Evolutionary conservation across 1,140 invertebrate species (phyloP).

Genomic region (Calliopsis andreniformis): DNA sequence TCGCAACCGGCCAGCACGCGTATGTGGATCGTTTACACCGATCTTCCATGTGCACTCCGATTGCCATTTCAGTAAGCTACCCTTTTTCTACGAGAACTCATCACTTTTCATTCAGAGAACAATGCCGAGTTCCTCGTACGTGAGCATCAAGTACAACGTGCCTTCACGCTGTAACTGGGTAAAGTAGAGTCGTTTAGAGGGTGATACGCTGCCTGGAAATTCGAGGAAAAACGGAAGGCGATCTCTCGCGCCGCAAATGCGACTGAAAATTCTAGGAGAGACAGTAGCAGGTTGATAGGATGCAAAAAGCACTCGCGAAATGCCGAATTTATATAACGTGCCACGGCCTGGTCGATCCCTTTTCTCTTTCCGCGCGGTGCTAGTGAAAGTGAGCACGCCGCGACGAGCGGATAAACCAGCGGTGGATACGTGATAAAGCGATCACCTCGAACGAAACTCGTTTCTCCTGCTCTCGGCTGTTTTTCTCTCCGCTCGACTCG

Average conservation of each 20-base stretch:
- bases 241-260: slow-evolving; percentile 12
- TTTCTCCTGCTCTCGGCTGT: slow-evolving; percentile 20
- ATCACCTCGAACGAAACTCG: slow-evolving; percentile 50
- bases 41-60: slow-evolving; percentile 32
- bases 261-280: no score
- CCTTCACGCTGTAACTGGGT: neutral
- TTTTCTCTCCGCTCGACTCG: neutral
- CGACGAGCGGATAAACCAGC: slow-evolving; percentile 44
- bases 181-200: neutral
- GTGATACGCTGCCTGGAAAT: no score
- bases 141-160: no score
- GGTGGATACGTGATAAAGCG: slow-evolving; percentile 60
- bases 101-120: slow-evolving; percentile 22
- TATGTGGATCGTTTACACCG: slow-evolving; percentile 13
- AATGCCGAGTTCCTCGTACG: no score
- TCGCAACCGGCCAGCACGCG: neutral
- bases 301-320: slow-evolving; percentile 51
- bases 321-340: slow-evolving; percentile 75
- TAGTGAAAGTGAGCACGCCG: slow-evolving; percentile 73
- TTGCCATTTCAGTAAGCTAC: neutral
- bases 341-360: slow-evolving; percentile 63
- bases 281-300: slow-evolving; percentile 5
- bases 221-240: neutral
- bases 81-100: neutral
- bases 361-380: slow-evolving; percentile 69